A percentile compares a stretch with the other conserved stretches of the same genome.
These are phyloP conservation scores for Ornithorhynchus anatinus DNA, from an alignment of 2,113 vertebrate genomes.

Conservation along the genomic window DNA sequence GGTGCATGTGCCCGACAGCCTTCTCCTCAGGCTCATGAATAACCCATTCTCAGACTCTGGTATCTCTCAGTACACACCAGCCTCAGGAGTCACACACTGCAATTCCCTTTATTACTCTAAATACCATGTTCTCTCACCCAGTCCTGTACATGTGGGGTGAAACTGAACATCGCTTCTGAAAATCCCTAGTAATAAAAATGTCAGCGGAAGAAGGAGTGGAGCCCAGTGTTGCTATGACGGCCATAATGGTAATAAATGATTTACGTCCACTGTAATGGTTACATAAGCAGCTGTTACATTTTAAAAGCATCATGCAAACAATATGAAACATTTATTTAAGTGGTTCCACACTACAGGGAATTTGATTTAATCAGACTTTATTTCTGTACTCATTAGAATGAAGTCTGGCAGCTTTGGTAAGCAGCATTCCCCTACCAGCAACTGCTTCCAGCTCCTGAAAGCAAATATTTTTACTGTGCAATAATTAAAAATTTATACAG, in stretches of 20 bases:
- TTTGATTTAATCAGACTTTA: slow-evolving; percentile 59
- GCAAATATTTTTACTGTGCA: slow-evolving; percentile 33
- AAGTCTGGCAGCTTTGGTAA: slow-evolving; percentile 41
- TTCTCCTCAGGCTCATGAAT: too few relatives aligned
- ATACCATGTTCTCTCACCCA: neutral
- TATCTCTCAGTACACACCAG: too few relatives aligned
- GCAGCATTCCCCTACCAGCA: slow-evolving; percentile 27
- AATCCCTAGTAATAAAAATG: slow-evolving; percentile 2
- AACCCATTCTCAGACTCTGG: too few relatives aligned
- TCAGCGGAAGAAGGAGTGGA: neutral
- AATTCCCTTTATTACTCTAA: neutral
- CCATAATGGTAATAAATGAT: slow-evolving; percentile 29
- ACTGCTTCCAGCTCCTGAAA: slow-evolving; percentile 29
- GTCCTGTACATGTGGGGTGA: fast-evolving
- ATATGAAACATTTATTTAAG: slow-evolving; percentile 68
- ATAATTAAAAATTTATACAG: slow-evolving; percentile 32
- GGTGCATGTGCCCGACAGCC: too few relatives aligned
- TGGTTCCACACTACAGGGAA: slow-evolving; percentile 32
- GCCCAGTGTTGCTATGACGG: neutral
- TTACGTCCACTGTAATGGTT: slow-evolving; percentile 42
- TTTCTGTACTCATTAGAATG: slow-evolving; percentile 46
- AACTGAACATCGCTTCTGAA: neutral
- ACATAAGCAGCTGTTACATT: slow-evolving; percentile 49
- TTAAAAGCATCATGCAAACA: slow-evolving; percentile 47
- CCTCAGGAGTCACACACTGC: neutral